phyloP scores from a whole-genome alignment of 2,888 invertebrate genomes.

The Apamea crenata region DNA sequence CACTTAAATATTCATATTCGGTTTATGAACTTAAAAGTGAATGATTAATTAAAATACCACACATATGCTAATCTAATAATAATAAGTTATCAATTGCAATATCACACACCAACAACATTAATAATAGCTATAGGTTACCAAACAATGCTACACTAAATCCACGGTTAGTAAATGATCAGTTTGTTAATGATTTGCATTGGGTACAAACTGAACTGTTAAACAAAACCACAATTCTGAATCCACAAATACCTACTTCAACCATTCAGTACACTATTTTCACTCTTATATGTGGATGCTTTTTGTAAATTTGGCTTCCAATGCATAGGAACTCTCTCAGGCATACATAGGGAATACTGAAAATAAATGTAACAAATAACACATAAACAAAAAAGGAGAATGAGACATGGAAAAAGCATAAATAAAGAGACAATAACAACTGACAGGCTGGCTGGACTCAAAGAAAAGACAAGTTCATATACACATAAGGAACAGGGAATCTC shows the following conservation, averaged over 20 bases:
- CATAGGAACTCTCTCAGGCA: constrained; percentile 90
- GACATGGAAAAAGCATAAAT: constrained; percentile 61
- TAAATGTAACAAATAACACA: constrained; percentile 78
- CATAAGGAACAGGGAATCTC: not conserved
- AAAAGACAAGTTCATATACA: constrained; percentile 7
- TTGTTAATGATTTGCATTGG: constrained; percentile 71
- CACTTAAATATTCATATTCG: constrained; percentile 75
- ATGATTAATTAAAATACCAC: constrained; percentile 77
- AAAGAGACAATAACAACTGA: constrained; percentile 13
- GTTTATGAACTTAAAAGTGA: constrained; percentile 79
- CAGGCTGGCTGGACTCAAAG: constrained; percentile 13
- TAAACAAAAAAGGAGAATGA: constrained; percentile 72
- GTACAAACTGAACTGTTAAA: constrained; percentile 75
- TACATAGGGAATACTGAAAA: constrained; percentile 90
- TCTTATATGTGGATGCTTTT: constrained; percentile 90
- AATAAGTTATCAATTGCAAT: constrained; percentile 83
- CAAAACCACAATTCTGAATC: constrained; percentile 73
- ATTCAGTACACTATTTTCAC: constrained; percentile 91
- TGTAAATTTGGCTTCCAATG: constrained; percentile 90
- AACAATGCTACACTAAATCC: constrained; percentile 86
- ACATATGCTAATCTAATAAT: constrained; percentile 86
- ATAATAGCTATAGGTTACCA: constrained; percentile 88
- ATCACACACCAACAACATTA: constrained; percentile 89
- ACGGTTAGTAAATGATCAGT: constrained; percentile 76
- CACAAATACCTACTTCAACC: constrained; percentile 89